These are phyloP conservation scores for Pyrocephalus nanus DNA, from an alignment of 2,797 vertebrate genomes.

Conservation along the genomic window DNA sequence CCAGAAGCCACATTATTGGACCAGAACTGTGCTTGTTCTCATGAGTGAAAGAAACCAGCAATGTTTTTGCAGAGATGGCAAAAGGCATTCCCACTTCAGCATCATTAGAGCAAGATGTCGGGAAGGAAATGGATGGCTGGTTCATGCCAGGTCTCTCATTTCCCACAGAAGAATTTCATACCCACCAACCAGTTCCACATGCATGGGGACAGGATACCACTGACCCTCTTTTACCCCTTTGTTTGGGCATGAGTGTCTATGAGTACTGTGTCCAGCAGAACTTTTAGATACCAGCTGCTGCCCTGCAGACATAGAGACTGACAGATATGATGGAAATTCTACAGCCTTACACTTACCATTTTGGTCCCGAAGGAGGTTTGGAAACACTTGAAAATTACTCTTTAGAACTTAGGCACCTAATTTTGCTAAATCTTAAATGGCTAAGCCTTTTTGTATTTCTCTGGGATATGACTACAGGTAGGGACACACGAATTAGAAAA, in stretches of 20 bases:
- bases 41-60: background rate
- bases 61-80: background rate
- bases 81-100: background rate
- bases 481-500: background rate
- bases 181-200: background rate
- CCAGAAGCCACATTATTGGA: background rate
- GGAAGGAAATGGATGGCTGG: background rate
- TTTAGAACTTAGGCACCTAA: background rate
- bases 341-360: background rate
- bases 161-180: background rate
- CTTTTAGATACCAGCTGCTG: background rate
- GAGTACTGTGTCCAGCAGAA: background rate
- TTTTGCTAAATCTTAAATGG: background rate
- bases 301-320: background rate
- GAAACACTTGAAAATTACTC: background rate
- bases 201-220: background rate
- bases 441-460: background rate
- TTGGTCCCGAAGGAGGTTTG: background rate
- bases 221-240: background rate
- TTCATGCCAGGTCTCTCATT: background rate
- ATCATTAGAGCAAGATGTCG: background rate
- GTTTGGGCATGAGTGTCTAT: background rate
- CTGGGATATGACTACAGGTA: background rate
- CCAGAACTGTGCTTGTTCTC: background rate
- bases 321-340: background rate